phyloP scores from a whole-genome alignment of 2,888 invertebrate genomes.

The Pimpla rufipes region DNA sequence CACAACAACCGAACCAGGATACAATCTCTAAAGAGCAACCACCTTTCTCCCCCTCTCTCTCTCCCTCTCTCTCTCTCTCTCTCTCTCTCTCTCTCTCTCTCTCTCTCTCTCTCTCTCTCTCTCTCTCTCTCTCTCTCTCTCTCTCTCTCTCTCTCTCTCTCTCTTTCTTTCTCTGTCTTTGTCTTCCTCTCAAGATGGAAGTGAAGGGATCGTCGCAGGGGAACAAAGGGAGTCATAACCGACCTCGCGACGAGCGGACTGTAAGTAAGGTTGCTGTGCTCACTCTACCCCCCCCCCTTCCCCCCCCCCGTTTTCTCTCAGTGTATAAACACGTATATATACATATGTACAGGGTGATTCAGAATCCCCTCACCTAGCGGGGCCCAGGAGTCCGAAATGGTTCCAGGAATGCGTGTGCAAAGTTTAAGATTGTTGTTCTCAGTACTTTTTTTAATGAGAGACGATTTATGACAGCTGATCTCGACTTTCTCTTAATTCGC shows the following conservation, averaged over 20 bases:
- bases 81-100: constrained; percentile 3
- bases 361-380: no score
- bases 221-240: constrained; percentile 68
- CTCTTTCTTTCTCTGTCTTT: no score
- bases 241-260: constrained; percentile 31
- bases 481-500: no score
- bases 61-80: neutral
- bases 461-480: no score
- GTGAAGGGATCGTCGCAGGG: neutral
- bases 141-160: neutral
- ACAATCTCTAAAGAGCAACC: constrained; percentile 47
- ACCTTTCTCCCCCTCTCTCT: constrained; percentile 34
- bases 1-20: constrained; percentile 36
- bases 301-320: neutral
- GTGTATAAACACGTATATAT: neutral
- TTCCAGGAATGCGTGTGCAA: no score
- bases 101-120: no score
- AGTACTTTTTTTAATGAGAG: no score
- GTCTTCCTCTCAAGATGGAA: neutral
- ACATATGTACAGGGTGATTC: no score
- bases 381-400: no score
- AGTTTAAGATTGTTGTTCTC: no score
- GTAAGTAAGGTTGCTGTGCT: neutral
- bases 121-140: neutral
- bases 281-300: neutral